phyloP scores from a whole-genome alignment of 2,113 vertebrate genomes.

The Oryzias javanicus region DNA sequence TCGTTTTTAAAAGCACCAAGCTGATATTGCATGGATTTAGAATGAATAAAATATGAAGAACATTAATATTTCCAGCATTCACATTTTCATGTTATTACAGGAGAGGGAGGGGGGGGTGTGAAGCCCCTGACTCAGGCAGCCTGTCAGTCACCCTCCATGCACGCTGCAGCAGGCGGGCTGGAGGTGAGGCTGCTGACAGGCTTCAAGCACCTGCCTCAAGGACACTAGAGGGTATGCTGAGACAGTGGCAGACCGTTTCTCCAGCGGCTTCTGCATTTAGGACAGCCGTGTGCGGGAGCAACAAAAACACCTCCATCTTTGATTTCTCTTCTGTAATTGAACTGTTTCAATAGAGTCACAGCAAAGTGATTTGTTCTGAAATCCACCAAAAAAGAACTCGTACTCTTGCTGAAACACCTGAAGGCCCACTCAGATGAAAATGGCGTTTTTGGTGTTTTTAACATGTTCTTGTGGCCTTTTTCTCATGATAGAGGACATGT shows the following conservation, averaged over 20 bases:
- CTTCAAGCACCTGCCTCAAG: slow-evolving; percentile 58
- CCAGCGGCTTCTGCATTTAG: slow-evolving; percentile 31
- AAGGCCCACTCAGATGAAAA: too few relatives aligned
- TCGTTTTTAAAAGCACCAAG: slow-evolving; percentile 68
- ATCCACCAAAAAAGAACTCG: too few relatives aligned
- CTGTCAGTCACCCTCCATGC: slow-evolving; percentile 68
- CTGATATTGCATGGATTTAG: slow-evolving; percentile 60
- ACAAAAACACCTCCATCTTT: neutral
- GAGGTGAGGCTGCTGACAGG: slow-evolving; percentile 63
- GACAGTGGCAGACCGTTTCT: slow-evolving; percentile 29
- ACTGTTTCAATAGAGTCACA: too few relatives aligned
- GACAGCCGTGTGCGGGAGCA: slow-evolving; percentile 14
- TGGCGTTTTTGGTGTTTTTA: too few relatives aligned
- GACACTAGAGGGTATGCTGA: slow-evolving; percentile 56
- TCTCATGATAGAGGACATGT: too few relatives aligned
- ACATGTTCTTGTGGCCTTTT: too few relatives aligned
- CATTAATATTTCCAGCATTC: slow-evolving; percentile 73
- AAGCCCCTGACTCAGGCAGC: slow-evolving; percentile 36
- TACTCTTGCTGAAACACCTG: too few relatives aligned
- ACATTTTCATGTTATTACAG: slow-evolving; percentile 60
- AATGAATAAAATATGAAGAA: slow-evolving; percentile 80
- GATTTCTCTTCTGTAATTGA: too few relatives aligned
- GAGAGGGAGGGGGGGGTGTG: slow-evolving; percentile 33
- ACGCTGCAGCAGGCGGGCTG: slow-evolving; percentile 43
- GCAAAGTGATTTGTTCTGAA: too few relatives aligned